Evolutionary conservation across 2,888 invertebrate species (phyloP).

Genomic region (Deilephila elpenor): DNA sequence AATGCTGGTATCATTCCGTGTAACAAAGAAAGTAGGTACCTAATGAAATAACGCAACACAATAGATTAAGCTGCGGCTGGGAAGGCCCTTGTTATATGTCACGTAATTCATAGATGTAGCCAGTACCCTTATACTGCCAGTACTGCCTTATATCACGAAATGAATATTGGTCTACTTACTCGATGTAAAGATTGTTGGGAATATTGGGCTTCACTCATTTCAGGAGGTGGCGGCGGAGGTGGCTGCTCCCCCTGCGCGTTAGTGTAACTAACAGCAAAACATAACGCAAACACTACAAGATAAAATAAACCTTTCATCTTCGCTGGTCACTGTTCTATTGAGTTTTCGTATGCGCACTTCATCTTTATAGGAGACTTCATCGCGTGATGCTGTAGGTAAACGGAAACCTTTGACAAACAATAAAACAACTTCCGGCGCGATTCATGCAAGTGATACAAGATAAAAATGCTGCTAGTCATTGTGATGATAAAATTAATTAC

Average conservation of each 20-base stretch:
- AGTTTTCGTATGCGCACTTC: conserved; percentile 34
- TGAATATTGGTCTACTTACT: conserved; percentile 48
- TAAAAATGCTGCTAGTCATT: conserved; percentile 59
- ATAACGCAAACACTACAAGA: conserved; percentile 60
- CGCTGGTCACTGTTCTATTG: conserved; percentile 55
- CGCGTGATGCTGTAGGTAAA: conserved; percentile 57
- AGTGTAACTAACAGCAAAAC: conserved; percentile 46
- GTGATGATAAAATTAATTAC: conserved; percentile 63
- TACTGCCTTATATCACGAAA: not conserved
- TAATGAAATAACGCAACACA: too few relatives aligned
- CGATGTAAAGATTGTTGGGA: conserved; percentile 47
- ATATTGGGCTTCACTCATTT: conserved; percentile 34
- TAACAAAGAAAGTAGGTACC: too few relatives aligned
- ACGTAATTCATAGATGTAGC: too few relatives aligned
- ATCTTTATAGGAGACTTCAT: conserved; percentile 61
- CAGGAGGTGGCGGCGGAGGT: conserved; percentile 39
- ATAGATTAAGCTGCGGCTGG: too few relatives aligned
- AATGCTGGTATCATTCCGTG: too few relatives aligned
- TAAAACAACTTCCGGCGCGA: conserved; percentile 73
- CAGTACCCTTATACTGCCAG: too few relatives aligned
- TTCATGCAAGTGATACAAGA: conserved; percentile 65
- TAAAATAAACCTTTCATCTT: conserved; percentile 68
- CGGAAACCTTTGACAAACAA: conserved; percentile 74
- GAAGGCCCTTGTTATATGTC: too few relatives aligned
- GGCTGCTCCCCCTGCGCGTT: conserved; percentile 44